Conservation (phyloP, 2,888 invertebrate species). For the Dryobotodes eremita region DNA sequence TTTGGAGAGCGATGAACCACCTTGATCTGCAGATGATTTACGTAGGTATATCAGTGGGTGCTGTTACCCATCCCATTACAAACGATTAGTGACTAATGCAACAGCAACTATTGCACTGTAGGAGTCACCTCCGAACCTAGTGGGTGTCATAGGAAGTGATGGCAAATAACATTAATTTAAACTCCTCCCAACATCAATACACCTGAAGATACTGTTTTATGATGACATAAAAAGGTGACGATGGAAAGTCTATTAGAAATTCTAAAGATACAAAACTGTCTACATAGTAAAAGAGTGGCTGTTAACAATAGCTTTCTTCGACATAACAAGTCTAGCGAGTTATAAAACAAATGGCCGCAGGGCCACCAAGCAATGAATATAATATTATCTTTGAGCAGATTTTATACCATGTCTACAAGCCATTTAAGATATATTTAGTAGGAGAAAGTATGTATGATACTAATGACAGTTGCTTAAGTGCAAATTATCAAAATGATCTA, state of each 20-base stretch:
- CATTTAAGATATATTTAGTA: constrained; percentile 27
- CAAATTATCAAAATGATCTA: constrained; percentile 38
- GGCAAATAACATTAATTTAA: constrained; percentile 18
- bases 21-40: constrained; percentile 32
- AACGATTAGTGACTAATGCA: constrained; percentile 54
- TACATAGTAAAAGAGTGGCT: constrained; percentile 17
- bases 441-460: constrained; percentile 38
- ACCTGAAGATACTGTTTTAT: constrained; percentile 15
- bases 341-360: constrained; percentile 44
- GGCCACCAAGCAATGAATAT: constrained; percentile 37
- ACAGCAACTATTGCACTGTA: constrained; percentile 39
- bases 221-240: constrained; percentile 18
- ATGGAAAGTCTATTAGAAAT: constrained; percentile 44
- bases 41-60: constrained; percentile 49
- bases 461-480: constrained; percentile 23
- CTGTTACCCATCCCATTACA: constrained; percentile 34
- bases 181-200: constrained; percentile 13
- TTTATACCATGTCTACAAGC: constrained; percentile 25
- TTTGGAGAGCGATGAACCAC: constrained; percentile 22
- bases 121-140: constrained; percentile 48
- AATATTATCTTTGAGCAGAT: constrained; percentile 28
- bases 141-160: constrained; percentile 46
- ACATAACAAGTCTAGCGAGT: constrained; percentile 31
- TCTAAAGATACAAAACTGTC: constrained; percentile 14
- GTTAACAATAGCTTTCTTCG: constrained; percentile 59